These are phyloP conservation scores for Julus scanicus DNA, from an alignment of 2,888 invertebrate species.

Conservation along the genomic window DNA sequence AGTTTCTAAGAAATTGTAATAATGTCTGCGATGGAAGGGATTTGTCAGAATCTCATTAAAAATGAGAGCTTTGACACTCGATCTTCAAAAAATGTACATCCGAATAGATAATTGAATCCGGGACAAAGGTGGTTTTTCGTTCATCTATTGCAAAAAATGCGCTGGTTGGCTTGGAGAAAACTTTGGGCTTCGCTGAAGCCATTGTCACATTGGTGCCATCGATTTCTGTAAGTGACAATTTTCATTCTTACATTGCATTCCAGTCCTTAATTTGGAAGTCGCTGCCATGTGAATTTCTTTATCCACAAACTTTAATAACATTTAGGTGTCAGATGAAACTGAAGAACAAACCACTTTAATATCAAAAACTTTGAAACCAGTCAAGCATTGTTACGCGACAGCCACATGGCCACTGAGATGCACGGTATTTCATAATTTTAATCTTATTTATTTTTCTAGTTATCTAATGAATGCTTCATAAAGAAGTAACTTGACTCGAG, in stretches of 20 bases:
- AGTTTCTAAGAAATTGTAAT: background rate
- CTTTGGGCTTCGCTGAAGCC: constrained; percentile 29
- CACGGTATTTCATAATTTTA: background rate
- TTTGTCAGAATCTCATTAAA: background rate
- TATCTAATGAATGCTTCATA: background rate
- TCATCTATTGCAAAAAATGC: constrained; percentile 36
- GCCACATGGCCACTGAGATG: background rate
- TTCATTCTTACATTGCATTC: background rate
- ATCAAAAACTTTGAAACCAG: constrained; percentile 16
- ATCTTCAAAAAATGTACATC: background rate
- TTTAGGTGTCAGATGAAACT: background rate
- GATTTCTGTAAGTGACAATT: background rate
- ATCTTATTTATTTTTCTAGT: no score
- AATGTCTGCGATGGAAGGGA: background rate
- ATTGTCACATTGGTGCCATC: constrained; percentile 47
- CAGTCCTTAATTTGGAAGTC: background rate
- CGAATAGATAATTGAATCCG: constrained; percentile 7
- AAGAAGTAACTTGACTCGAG: background rate
- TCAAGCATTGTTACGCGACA: background rate
- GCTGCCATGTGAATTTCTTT: background rate
- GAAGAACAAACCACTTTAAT: background rate
- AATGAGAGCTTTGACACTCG: background rate
- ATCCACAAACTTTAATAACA: background rate
- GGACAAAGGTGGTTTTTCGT: constrained; percentile 36
- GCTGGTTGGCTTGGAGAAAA: constrained; percentile 24